Conservation (phyloP, 2,797 vertebrate genomes). For the Cuculus canorus region DNA sequence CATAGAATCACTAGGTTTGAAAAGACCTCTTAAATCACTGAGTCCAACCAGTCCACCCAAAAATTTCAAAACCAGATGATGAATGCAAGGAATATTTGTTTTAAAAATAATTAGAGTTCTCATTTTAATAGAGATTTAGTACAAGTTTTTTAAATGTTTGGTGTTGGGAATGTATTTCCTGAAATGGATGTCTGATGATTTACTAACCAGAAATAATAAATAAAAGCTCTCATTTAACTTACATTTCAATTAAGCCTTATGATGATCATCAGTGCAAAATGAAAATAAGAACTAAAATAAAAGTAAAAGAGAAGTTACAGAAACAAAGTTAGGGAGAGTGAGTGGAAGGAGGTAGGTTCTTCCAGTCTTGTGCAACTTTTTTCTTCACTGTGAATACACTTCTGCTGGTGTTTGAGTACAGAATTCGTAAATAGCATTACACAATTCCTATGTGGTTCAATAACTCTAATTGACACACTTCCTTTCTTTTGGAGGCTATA, state of each 20-base stretch:
- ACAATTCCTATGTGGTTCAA: neutral
- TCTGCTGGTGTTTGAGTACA: neutral
- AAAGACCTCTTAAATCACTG: too few relatives aligned
- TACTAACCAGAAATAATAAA: neutral
- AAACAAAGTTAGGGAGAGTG: fast-evolving
- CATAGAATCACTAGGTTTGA: too few relatives aligned
- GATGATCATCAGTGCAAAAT: neutral
- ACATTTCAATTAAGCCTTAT: neutral
- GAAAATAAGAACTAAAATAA: neutral
- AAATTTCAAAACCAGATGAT: neutral
- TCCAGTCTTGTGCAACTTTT: neutral
- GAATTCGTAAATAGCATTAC: neutral
- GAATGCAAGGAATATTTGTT: neutral
- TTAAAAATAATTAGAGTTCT: neutral
- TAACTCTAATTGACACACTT: neutral
- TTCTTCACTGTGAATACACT: neutral
- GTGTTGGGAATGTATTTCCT: neutral
- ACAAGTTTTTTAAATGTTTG: neutral
- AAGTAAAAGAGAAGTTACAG: neutral
- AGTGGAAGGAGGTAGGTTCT: neutral
- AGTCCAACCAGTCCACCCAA: too few relatives aligned
- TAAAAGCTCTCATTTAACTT: neutral
- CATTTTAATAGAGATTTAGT: neutral
- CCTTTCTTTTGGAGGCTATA: neutral
- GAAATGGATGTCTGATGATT: neutral